A percentile compares a stretch with the other conserved stretches of the same genome.
Conservation (phyloP, 2,113 vertebrate genomes). For the Chinchilla lanigera region DNA sequence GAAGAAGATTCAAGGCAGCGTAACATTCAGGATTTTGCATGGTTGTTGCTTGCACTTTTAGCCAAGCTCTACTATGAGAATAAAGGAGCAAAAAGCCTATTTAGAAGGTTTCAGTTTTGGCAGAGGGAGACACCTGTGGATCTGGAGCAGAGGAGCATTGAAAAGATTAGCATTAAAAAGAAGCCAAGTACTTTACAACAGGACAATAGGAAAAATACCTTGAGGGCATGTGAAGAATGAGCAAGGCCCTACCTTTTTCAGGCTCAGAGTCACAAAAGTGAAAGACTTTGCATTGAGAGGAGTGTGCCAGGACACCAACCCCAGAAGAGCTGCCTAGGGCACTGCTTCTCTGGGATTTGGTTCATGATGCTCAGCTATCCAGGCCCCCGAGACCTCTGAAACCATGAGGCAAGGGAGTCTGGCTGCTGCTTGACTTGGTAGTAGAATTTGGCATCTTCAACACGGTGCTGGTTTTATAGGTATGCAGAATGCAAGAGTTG, state of each 20-base stretch:
- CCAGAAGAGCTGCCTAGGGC: neutral
- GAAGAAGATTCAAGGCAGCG: neutral
- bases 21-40: neutral
- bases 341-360: neutral
- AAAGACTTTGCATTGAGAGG: neutral
- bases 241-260: neutral
- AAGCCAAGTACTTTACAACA: neutral
- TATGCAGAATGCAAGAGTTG: neutral
- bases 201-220: neutral
- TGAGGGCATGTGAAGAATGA: neutral
- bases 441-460: neutral
- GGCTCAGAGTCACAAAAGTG: neutral
- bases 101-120: neutral
- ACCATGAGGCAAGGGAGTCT: neutral
- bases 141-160: neutral
- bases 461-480: neutral
- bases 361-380: neutral
- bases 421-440: neutral
- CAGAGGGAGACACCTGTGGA: neutral
- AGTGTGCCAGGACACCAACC: neutral
- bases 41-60: neutral
- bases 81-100: neutral
- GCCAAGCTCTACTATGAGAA: neutral
- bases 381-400: neutral
- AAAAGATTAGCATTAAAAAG: neutral